Evolutionary conservation across 2,113 vertebrate species (phyloP).

Genomic region (Dermatemys mawii): DNA sequence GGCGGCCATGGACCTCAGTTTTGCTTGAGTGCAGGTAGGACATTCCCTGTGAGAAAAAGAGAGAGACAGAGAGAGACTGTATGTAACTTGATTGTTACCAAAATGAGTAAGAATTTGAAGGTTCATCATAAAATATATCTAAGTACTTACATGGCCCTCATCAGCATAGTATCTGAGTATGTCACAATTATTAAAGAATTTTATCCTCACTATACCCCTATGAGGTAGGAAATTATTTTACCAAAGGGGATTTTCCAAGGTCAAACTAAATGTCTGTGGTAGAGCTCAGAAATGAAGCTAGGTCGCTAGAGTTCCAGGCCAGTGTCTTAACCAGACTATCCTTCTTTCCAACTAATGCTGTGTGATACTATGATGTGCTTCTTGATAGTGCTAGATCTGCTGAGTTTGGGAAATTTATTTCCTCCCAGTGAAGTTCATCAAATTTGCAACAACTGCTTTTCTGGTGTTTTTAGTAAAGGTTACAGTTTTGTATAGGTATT

Average conservation of each 20-base stretch:
- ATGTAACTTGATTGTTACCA: background rate
- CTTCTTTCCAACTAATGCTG: background rate
- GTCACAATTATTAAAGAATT: background rate
- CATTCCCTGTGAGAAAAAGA: conserved; percentile 86
- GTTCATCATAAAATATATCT: background rate
- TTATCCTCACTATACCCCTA: background rate
- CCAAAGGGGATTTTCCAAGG: conserved; percentile 11
- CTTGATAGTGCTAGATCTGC: background rate
- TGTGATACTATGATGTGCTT: background rate
- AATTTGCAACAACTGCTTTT: background rate
- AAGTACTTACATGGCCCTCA: background rate
- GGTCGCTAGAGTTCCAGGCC: background rate
- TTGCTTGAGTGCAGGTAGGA: conserved; percentile 97
- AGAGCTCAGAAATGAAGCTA: background rate
- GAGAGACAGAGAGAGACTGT: background rate
- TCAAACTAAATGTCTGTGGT: background rate
- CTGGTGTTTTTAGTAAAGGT: background rate
- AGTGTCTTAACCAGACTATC: background rate
- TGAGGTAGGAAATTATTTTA: background rate
- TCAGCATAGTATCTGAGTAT: background rate
- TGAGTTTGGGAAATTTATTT: background rate
- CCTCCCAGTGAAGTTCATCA: background rate
- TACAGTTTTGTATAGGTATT: background rate
- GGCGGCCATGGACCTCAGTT: conserved; percentile 89
- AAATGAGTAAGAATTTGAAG: background rate